Base-by-base conservation (phyloP, 2,113 vertebrate species). In the Microtus oregoni region DNA sequence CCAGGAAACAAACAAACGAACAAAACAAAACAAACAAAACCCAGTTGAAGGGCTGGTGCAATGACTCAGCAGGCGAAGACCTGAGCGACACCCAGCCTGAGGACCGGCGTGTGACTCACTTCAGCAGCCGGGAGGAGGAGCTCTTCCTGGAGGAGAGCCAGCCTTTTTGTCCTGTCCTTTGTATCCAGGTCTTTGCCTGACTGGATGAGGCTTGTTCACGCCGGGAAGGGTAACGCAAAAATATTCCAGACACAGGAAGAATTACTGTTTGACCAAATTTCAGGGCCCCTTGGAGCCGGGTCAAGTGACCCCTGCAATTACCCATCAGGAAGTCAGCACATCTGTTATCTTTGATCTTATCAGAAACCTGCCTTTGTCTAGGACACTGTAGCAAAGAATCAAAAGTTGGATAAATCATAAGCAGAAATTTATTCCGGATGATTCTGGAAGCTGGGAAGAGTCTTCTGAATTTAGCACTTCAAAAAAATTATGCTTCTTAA, bases 281-380 rank as follows among this genome's bases (percentile, higher is more conserved):
- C 73, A 90, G 79, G 81, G 38, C 47, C 81, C 2, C 7, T 7
- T 22, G 12, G 3, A 7, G 30, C 50, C n/a, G n/a, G 78, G 20
- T 77, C 41, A 89, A 90, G 58, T 41, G 61, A 67, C 38, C 85
- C 67, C 41, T 44, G 47, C 92, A 67, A 76, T 86, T 86, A 90
- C 30, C 22, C 9, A 50, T 24, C 38, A 67, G 35, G 38, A 4
- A 44, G n/a, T 91, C 82, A 83, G 63, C 20, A 52, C 12, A 63
- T 55, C 4, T n/a, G 61, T 3, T 82, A 24, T 73, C 32, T 82
- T 91, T 55, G 15, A 65, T 87, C 92, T 61, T 79, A 78, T 17
- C 68, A 89, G 78, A 75, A 79, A 7, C 30, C 32, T 41, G 22
- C 22, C 41, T 41, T 32, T 52, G 28, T 70, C 63, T n/a, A 47